Percentiles rank a stretch among this genome's conserved stretches.
Conservation (phyloP, 2,113 vertebrate genomes). For the Equus quagga region DNA sequence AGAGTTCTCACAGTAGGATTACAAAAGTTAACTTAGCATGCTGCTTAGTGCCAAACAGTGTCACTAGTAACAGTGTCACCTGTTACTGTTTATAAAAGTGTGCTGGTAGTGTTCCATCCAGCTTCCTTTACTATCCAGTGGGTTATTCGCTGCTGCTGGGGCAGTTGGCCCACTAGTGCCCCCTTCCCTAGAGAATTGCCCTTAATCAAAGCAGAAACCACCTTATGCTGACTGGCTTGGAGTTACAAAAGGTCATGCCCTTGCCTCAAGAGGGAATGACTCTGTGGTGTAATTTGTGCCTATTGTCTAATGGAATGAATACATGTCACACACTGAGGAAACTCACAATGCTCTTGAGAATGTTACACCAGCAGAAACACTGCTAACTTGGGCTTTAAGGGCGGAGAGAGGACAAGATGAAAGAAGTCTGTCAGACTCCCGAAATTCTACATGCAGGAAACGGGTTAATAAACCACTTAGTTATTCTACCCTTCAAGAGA, state of each 20-base stretch:
- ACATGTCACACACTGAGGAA: background rate
- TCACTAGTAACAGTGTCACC: too few relatives aligned
- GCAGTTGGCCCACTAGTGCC: background rate
- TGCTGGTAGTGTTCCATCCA: background rate
- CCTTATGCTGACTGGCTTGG: background rate
- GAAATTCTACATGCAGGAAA: background rate
- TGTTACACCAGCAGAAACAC: background rate
- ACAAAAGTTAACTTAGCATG: background rate
- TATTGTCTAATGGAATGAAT: background rate
- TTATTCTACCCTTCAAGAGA: background rate
- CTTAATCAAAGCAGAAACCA: background rate
- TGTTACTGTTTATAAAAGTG: background rate
- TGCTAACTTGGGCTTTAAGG: background rate
- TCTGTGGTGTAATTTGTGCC: background rate
- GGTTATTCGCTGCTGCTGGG: too few relatives aligned
- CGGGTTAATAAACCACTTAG: background rate
- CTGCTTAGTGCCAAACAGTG: background rate
- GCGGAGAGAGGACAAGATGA: background rate
- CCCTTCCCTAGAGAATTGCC: background rate
- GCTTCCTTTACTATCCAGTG: background rate
- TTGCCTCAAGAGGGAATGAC: background rate
- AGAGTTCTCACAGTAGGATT: background rate
- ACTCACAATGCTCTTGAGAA: background rate
- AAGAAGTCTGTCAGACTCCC: background rate
- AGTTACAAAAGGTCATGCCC: background rate